Base-by-base conservation (phyloP, 2,888 invertebrate species). In the Oligia fasciuncula region DNA sequence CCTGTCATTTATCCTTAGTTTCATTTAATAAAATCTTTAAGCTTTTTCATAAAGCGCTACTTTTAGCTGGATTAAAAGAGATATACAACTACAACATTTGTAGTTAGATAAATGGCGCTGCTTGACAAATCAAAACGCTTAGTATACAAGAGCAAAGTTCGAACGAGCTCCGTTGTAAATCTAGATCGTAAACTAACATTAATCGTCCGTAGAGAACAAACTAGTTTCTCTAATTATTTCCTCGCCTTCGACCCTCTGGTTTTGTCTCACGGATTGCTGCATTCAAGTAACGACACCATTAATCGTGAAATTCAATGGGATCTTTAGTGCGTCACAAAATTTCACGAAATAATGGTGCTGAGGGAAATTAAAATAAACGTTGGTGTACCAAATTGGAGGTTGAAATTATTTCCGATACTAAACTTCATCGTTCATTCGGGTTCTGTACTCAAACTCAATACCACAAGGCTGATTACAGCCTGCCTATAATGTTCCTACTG, bases 221-320 rank as follows among this genome's bases (percentile, higher is more conserved):
- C 95, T 94, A 94, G 93, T 94, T 95, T 92, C 94, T 93, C 93
- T 94, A 94, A 95, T 95, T 94, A 95, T 94, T 95, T 94, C 93
- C 93, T 93, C 91, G 92, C 92, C 92, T 93, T 93, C 90, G 92
- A 92, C 93, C 92, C 91, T 92, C 92, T 90, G 91, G 93, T 93
- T 94, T 94, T 93, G 94, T 93, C 92, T 93, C 90, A 88, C 86
- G 89, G 91, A 93, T 92, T 91, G 90, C 91, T 91, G 92, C 91
- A 90, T 91, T 91, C 89, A 88, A 89, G 90, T 92, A 91, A 93
- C 89, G 92, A 91, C 88, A 92, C 91, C 89, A 92, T 93, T 92
- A 92, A 92, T 93, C 87, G 84, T 86, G 80, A 88, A 90, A 90
- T 91, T 91, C 91, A 91, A 91, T 90, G 89, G 89, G 84, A 90